These are phyloP conservation scores for Ursus arctos DNA, from an alignment of 2,113 vertebrate species.

Conservation along the genomic window DNA sequence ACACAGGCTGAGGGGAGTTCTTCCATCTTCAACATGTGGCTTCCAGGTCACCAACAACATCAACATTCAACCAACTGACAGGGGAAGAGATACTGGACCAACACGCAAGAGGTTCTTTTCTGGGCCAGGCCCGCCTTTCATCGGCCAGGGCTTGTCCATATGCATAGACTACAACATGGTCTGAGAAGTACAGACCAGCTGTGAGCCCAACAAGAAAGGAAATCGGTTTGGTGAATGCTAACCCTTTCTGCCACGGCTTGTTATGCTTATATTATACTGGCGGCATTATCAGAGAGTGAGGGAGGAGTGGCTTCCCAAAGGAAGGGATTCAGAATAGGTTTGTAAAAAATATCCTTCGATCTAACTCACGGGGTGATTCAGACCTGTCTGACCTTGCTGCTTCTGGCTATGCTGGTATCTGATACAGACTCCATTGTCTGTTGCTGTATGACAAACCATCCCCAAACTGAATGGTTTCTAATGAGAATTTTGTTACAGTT, in stretches of 20 bases:
- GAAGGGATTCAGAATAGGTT: not conserved
- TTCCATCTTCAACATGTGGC: not conserved
- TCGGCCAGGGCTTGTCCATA: not conserved
- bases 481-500: not conserved
- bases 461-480: not conserved
- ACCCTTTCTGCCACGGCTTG: not conserved
- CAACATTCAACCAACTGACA: not conserved
- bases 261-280: too few species aligned
- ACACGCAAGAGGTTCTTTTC: not conserved
- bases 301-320: not conserved
- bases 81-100: not conserved
- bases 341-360: not conserved
- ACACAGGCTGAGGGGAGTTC: too few species aligned
- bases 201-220: not conserved
- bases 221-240: not conserved
- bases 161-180: not conserved
- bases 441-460: not conserved
- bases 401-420: not conserved
- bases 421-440: not conserved
- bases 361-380: not conserved
- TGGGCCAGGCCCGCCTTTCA: not conserved
- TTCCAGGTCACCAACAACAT: not conserved
- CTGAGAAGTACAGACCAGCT: not conserved
- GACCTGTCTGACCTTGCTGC: not conserved
- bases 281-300: not conserved